Evolutionary conservation across 2,888 invertebrate genomes (phyloP).

Genomic region (Diaphora mendica): DNA sequence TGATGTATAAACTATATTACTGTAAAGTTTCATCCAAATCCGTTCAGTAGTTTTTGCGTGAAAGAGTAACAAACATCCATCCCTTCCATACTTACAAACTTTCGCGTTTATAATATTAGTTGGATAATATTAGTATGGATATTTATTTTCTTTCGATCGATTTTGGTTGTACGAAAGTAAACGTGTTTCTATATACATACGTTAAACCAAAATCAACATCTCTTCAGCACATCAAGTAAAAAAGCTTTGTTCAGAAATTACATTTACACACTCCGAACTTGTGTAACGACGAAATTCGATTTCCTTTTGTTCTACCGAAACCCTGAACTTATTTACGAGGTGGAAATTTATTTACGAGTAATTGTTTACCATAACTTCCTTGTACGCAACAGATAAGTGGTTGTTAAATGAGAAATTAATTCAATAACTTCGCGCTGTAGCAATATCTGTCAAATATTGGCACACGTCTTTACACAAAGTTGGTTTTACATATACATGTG

Average conservation of each 20-base stretch:
- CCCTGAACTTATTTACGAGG: slow-evolving; percentile 45
- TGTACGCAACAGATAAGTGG: slow-evolving; percentile 48
- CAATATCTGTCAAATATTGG: slow-evolving; percentile 44
- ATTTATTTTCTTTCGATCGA: no score
- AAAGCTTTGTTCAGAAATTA: slow-evolving; percentile 47
- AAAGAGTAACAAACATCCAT: no score
- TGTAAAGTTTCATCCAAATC: no score
- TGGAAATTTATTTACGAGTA: slow-evolving; percentile 57
- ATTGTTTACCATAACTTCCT: slow-evolving; percentile 56
- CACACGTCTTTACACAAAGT: slow-evolving; percentile 18
- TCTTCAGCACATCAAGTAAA: slow-evolving; percentile 31
- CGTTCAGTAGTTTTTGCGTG: no score
- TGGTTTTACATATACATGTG: slow-evolving; percentile 23
- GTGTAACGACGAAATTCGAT: slow-evolving; percentile 44
- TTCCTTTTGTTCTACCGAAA: slow-evolving; percentile 44
- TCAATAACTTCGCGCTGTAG: slow-evolving; percentile 46
- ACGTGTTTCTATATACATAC: background rate
- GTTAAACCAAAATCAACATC: background rate
- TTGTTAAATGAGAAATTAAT: slow-evolving; percentile 60
- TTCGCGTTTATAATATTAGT: no score
- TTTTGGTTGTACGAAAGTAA: background rate
- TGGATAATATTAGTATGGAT: no score
- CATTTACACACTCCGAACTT: slow-evolving; percentile 49
- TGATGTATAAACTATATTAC: no score
- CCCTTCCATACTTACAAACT: no score